Base-by-base conservation (phyloP, 2,113 vertebrate species). In the Rynchops niger region DNA sequence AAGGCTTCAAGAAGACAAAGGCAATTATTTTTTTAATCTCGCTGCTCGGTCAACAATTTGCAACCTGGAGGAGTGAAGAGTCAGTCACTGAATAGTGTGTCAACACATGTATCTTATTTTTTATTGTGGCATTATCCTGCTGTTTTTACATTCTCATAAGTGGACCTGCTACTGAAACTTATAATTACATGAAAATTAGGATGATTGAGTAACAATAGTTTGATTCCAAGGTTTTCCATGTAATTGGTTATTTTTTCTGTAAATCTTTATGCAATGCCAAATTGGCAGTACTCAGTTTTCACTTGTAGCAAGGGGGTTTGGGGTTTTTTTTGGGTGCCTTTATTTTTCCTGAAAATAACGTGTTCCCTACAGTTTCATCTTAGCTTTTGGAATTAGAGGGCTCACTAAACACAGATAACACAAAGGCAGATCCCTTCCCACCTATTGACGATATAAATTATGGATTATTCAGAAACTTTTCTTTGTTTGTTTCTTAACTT, bases 71-170 rank as follows among this genome's bases (percentile, higher is more conserved):
- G 63, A 95, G 77, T 93, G 90, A 97, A 73, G 95, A 95, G 74
- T 53, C 82, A 96, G 87, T 91, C 93, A 95, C 8, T 93, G 89
- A 97, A 66, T 76, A 95, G 50, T 88, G 69, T 96, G 77, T 96
- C 96, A 97, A 97, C 91, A 97, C 77, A 88, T 67, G 77, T 52
- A 82, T 91, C 92, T 97, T 70, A 59, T 95, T 91, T 95, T 96
- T 95, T 90, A 89, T 79, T 95, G 88, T 91, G 40, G 63, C 82
- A 83, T 87, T 90, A 71, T 74, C 97, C 96, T 50, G 94, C 96
- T 96, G 95, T 34, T 97, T 83, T 49, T 27, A 74, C 83, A 26
- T 86, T 86, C 82, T 94, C 86, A 93, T 91, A 95, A 96, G 92
- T 43, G 71, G 94, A 91, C 86, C 91, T 72, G 95, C 96, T 88